Evolutionary conservation across 2,113 vertebrate species (phyloP).

Genomic region (Pseudopodoces humilis): DNA sequence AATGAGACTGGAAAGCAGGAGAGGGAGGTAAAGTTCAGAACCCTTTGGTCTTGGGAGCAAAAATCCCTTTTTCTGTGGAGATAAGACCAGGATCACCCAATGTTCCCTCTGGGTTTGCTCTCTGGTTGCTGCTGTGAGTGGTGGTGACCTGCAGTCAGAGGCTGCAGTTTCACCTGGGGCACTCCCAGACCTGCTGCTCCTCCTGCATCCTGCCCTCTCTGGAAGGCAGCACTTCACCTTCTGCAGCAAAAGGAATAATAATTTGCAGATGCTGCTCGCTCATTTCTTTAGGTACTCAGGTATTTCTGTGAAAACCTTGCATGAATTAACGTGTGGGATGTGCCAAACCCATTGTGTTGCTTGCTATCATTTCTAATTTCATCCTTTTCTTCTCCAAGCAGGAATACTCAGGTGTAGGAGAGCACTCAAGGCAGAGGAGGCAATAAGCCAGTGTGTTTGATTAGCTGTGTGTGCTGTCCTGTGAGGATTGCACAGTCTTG

Average conservation of each 20-base stretch:
- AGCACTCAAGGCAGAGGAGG: not conserved
- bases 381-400: not conserved
- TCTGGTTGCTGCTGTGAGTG: not conserved
- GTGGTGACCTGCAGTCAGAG: not conserved
- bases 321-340: constrained; percentile 22
- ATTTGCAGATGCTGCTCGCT: constrained; percentile 5
- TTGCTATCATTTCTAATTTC: not conserved
- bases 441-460: not conserved
- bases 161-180: not conserved
- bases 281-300: not conserved
- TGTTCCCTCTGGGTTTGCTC: not conserved
- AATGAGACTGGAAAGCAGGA: not conserved
- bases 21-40: not conserved
- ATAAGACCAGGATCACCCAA: not conserved
- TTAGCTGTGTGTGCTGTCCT: not conserved
- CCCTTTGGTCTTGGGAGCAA: not conserved
- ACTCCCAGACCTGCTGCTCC: not conserved
- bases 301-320: not conserved
- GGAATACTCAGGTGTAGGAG: not conserved
- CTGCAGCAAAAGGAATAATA: constrained; percentile 11
- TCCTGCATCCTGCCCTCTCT: not conserved
- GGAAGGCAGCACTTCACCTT: not conserved
- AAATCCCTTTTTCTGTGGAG: not conserved
- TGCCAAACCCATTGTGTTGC: constrained; percentile 22
- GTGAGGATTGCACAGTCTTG: not conserved